These are phyloP conservation scores for Philotrypesis tridentata DNA, from an alignment of 1,140 invertebrate species.

Conservation along the genomic window DNA sequence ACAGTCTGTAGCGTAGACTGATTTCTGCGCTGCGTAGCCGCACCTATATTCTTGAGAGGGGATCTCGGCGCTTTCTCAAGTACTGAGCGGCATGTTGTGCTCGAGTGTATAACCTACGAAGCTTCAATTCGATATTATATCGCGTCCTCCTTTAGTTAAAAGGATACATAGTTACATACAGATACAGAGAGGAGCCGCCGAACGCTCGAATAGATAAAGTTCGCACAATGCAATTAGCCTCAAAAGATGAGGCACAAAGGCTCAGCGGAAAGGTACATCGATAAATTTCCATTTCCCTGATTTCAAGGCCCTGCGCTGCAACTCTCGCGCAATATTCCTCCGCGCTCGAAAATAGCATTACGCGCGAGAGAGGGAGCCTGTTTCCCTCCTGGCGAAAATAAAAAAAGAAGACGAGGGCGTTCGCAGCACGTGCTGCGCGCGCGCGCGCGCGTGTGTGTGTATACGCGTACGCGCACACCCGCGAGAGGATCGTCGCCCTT, in stretches of 20 bases:
- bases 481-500: neutral
- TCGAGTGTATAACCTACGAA: too few species aligned
- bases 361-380: neutral
- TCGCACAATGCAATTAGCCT: neutral
- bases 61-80: too few species aligned
- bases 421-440: neutral
- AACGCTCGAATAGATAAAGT: too few species aligned
- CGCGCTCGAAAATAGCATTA: conserved; percentile 2
- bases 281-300: conserved; percentile 20
- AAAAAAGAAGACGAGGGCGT: conserved; percentile 2
- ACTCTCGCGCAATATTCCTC: neutral
- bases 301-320: neutral
- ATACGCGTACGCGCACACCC: neutral
- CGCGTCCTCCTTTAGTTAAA: too few species aligned
- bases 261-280: neutral
- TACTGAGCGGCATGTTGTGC: too few species aligned
- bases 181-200: too few species aligned
- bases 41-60: too few species aligned
- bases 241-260: neutral
- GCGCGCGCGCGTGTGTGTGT: too few species aligned
- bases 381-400: neutral
- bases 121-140: too few species aligned
- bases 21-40: too few species aligned
- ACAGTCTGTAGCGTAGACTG: too few species aligned
- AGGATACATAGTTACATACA: too few species aligned